Conservation (phyloP, 2,888 invertebrate genomes). For the Electrophaes corylata region DNA sequence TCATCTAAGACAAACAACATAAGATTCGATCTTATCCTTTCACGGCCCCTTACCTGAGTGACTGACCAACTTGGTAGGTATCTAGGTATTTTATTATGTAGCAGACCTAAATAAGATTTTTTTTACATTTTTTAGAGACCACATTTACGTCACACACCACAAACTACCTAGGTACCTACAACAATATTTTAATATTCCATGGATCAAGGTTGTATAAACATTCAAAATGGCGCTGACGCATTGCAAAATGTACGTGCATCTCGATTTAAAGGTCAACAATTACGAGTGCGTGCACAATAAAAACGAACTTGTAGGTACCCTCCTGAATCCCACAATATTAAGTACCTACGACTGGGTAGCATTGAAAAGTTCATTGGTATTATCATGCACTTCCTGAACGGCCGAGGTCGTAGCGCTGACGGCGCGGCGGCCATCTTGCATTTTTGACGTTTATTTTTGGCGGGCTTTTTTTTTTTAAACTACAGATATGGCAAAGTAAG, state of each 20-base stretch:
- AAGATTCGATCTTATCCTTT: no score
- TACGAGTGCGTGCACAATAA: conserved; percentile 45
- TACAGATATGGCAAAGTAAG: conserved; percentile 53
- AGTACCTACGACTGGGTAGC: conserved; percentile 65
- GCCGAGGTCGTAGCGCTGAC: conserved; percentile 68
- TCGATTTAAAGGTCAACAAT: conserved; percentile 61
- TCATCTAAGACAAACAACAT: no score
- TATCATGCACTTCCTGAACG: conserved; percentile 76
- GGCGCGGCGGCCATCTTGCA: conserved; percentile 71
- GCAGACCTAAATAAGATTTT: background rate
- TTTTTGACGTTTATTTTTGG: conserved; percentile 82
- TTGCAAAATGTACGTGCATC: conserved; percentile 53
- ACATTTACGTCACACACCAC: conserved; percentile 5
- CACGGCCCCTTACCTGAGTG: no score
- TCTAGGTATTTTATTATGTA: background rate
- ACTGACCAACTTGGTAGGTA: no score
- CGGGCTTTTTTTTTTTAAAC: conserved; percentile 59
- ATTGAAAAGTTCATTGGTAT: conserved; percentile 83
- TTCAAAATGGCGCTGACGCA: conserved; percentile 55
- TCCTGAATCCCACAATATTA: conserved; percentile 29
- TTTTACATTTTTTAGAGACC: background rate
- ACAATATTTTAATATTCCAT: conserved; percentile 39
- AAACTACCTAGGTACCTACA: background rate
- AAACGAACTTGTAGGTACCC: conserved; percentile 23
- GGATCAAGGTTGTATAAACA: conserved; percentile 49